These are phyloP conservation scores for Ormyrus nitidulus DNA, from an alignment of 2,888 invertebrate genomes.

Conservation along the genomic window DNA sequence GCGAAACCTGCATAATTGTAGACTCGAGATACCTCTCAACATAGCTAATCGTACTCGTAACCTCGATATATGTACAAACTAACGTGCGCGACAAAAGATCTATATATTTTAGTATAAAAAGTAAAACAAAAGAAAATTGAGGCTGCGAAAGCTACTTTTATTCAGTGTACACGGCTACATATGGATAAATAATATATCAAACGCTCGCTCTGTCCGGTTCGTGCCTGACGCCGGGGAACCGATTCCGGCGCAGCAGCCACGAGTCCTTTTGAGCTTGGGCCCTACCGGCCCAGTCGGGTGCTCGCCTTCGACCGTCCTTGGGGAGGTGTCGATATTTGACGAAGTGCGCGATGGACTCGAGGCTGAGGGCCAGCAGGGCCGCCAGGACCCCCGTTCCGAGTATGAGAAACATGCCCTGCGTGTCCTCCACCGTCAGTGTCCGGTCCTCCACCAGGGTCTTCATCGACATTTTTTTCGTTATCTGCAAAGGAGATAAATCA, in stretches of 20 bases:
- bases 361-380: slow-evolving; percentile 69
- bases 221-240: background rate
- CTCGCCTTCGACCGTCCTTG: too few species aligned
- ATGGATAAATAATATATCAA: background rate
- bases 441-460: slow-evolving; percentile 80
- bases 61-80: too few species aligned
- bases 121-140: too few species aligned
- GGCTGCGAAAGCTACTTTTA: too few species aligned
- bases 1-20: too few species aligned
- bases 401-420: slow-evolving; percentile 88
- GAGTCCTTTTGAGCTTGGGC: background rate
- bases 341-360: slow-evolving; percentile 9
- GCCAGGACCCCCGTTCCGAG: slow-evolving; percentile 83
- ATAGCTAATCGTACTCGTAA: too few species aligned
- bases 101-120: too few species aligned
- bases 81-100: too few species aligned
- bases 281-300: background rate
- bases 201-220: slow-evolving; percentile 31
- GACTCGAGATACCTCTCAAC: too few species aligned
- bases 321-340: background rate
- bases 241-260: slow-evolving; percentile 4
- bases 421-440: slow-evolving; percentile 86
- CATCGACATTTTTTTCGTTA: slow-evolving; percentile 72
- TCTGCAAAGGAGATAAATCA: slow-evolving; percentile 71
- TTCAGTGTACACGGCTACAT: background rate